Evolutionary conservation across 2,113 vertebrate species (phyloP), one percentile per base, ranked within the genome.

Genomic region (Microtus pennsylvanicus): DNA sequence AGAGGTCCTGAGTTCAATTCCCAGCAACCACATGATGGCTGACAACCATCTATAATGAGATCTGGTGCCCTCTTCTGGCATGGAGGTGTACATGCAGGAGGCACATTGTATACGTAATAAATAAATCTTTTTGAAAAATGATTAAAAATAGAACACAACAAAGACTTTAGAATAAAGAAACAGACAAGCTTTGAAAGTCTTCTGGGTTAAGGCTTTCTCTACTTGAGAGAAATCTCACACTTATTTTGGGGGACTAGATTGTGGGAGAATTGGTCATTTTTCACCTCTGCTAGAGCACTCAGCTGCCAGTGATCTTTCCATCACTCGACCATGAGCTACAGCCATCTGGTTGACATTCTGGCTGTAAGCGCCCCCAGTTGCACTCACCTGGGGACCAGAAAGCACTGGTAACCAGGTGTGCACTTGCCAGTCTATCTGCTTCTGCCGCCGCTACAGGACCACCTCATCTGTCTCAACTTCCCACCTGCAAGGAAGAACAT

Each of bases 391-490:
- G 99, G 99, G n/a, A 99, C 98, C 61, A 98, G 97, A 97, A 99
- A 99, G 97, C 97, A 98, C 97, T 99, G 99, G 98, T 99, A 99
- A 47, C 99, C 99, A 93, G 98, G 98, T 16, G 99, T 99, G 97
- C 99, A 98, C 97, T 99, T 99, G 33, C 99, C 99, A 99, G 96
- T 99, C 98, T 97, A 99, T 99, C 98, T 99, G 99, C 93, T 99
- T 99, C 97, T 99, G 99, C n/a, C 98, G 89, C 42, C 98, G 97
- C 94, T 98, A 98, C 94, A 99, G 97, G 77, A 99, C 98, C 0
- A 94, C 98, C 7, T 99, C 98, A 69, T 99, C 99, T 45, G 98
- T 99, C 97, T 99, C 99, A 26, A 97, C 98, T 95, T 99, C 99
- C 0, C 97, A 98, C 89, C 98, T 98, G 90, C 75, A 78, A 7